Evolutionary conservation across 2,113 vertebrate species (phyloP).

Genomic region (Salvelinus namaycush): DNA sequence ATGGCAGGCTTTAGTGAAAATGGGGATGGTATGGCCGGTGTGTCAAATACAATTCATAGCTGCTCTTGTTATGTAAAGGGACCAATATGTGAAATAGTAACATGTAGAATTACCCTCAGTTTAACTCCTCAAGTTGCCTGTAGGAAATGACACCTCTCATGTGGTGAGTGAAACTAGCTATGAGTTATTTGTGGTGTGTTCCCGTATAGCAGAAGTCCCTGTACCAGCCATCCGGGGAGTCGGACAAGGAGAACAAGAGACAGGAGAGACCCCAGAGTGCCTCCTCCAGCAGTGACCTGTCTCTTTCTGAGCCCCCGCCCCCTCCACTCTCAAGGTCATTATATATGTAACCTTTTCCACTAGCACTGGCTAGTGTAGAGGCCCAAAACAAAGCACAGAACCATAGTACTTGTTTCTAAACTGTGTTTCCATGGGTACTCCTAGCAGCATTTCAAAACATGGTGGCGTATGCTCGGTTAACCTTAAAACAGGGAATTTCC

Average conservation of each 20-base stretch:
- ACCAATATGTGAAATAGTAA: too few relatives aligned
- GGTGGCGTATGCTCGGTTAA: background rate
- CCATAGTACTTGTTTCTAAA: conserved; percentile 19
- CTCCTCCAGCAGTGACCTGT: conserved; percentile 91
- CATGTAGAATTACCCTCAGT: too few relatives aligned
- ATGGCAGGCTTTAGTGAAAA: too few relatives aligned
- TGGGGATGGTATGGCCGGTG: too few relatives aligned
- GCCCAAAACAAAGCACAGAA: background rate
- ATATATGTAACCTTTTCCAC: too few relatives aligned
- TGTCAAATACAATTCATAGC: too few relatives aligned
- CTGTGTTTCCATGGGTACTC: conserved; percentile 15
- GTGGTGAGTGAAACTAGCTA: too few relatives aligned
- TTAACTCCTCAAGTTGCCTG: too few relatives aligned
- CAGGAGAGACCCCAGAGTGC: conserved; percentile 88
- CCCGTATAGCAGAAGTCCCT: conserved; percentile 72
- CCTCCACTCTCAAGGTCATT: conserved; percentile 80
- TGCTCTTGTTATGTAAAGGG: too few relatives aligned
- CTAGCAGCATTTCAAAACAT: background rate
- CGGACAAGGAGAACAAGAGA: conserved; percentile 95
- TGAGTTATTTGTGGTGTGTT: background rate
- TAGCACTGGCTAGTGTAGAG: background rate
- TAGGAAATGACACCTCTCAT: too few relatives aligned
- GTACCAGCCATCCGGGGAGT: conserved; percentile 97
- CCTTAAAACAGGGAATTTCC: background rate
- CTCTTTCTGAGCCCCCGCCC: conserved; percentile 80